These are phyloP conservation scores for Mallotus villosus DNA, from an alignment of 2,797 vertebrate species.

Conservation along the genomic window DNA sequence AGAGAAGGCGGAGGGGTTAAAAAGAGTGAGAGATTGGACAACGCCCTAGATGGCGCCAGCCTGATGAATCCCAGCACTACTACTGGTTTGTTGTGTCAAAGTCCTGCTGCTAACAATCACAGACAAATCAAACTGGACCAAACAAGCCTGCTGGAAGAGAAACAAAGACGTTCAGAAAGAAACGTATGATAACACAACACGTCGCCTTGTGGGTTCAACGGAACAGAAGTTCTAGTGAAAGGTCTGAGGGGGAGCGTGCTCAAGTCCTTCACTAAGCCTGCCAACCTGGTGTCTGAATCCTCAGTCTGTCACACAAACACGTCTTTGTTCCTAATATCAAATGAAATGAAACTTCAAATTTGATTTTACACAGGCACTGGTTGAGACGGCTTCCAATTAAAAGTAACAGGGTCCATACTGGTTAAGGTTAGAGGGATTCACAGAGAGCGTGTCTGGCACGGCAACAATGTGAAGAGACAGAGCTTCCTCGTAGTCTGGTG, in stretches of 20 bases:
- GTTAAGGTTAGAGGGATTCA: slow-evolving; percentile 17
- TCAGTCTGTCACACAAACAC: neutral
- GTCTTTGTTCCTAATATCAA: slow-evolving; percentile 11
- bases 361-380: slow-evolving; percentile 24
- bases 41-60: neutral
- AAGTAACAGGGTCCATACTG: slow-evolving; percentile 24
- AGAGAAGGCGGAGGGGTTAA: neutral
- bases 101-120: slow-evolving; percentile 1
- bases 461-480: slow-evolving; percentile 19
- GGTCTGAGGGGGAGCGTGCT: neutral
- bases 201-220: no score
- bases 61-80: neutral
- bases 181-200: neutral
- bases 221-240: neutral
- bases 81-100: neutral
- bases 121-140: neutral
- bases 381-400: slow-evolving; percentile 28
- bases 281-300: slow-evolving; percentile 1
- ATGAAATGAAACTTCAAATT: slow-evolving; percentile 35
- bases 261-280: neutral
- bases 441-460: slow-evolving; percentile 28
- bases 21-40: slow-evolving; percentile 4
- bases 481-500: slow-evolving; percentile 1
- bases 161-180: slow-evolving; percentile 2
- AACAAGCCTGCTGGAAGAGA: slow-evolving; percentile 8